These are phyloP conservation scores for Tetraodon nigroviridis DNA, from an alignment of 2,113 vertebrate genomes.

Conservation along the genomic window DNA sequence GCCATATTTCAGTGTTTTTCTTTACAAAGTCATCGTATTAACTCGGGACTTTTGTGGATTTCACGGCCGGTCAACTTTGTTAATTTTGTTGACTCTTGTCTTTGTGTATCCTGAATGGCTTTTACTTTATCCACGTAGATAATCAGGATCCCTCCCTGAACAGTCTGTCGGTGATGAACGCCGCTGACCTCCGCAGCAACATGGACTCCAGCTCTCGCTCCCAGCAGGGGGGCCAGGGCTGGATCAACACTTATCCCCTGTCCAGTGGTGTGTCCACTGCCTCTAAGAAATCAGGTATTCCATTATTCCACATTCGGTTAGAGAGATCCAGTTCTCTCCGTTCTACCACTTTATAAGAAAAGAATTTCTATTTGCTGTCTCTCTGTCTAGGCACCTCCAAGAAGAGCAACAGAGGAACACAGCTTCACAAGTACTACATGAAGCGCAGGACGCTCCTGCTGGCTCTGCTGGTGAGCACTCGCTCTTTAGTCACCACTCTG, in stretches of 20 bases:
- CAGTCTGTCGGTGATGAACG: conserved; percentile 80
- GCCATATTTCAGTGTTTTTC: conserved; percentile 23
- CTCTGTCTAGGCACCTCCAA: conserved; percentile 84
- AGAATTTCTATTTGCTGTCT: background rate
- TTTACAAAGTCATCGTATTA: background rate
- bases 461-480: conserved; percentile 83
- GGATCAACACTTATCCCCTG: conserved; percentile 97
- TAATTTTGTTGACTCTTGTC: background rate
- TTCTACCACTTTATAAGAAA: background rate
- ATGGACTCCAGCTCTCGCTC: conserved; percentile 86
- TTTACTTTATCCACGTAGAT: conserved; percentile 70
- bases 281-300: conserved; percentile 94
- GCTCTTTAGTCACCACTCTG: background rate
- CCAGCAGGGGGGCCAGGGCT: conserved; percentile 91
- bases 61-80: background rate
- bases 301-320: no score
- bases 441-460: conserved; percentile 89
- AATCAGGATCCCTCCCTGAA: conserved; percentile 87
- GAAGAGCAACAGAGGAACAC: conserved; percentile 94
- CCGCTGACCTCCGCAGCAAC: conserved; percentile 82
- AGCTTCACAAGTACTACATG: conserved; percentile 99
- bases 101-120: conserved; percentile 16
- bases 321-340: no score
- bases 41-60: background rate
- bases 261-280: conserved; percentile 97